Percentiles rank a stretch among this genome's conserved stretches.
These are phyloP conservation scores for Drosophila nigritarsus DNA, from an alignment of 2,888 invertebrate genomes.

Conservation along the genomic window DNA sequence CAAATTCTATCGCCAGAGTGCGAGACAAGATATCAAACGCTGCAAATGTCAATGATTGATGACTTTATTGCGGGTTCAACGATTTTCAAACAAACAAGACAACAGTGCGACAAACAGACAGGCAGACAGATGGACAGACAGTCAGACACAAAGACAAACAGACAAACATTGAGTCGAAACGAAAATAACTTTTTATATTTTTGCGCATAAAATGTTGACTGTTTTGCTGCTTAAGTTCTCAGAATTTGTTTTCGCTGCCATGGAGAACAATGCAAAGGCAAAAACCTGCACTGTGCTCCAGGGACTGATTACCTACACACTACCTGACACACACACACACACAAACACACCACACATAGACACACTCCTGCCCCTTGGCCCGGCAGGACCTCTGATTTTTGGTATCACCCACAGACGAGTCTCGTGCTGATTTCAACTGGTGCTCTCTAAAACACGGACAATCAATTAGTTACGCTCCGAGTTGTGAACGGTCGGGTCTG, in stretches of 20 bases:
- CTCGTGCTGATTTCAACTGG: conserved; percentile 60
- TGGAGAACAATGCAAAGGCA: conserved; percentile 69
- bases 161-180: conserved; percentile 37
- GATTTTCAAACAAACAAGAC: conserved; percentile 75
- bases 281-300: conserved; percentile 69
- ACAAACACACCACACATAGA: neutral
- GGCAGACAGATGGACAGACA: neutral
- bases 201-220: conserved; percentile 75
- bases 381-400: conserved; percentile 50
- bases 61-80: conserved; percentile 82
- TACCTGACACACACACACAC: conserved; percentile 42
- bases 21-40: conserved; percentile 54
- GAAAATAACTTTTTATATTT: conserved; percentile 74
- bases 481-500: conserved; percentile 7
- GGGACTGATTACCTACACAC: conserved; percentile 67
- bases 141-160: conserved; percentile 1
- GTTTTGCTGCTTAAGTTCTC: conserved; percentile 67
- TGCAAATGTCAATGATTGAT: conserved; percentile 82
- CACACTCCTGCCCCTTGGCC: conserved; percentile 27
- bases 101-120: conserved; percentile 40
- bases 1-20: conserved; percentile 42
- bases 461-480: conserved; percentile 80
- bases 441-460: conserved; percentile 63
- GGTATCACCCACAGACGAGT: conserved; percentile 15
- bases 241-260: conserved; percentile 60